Evolutionary conservation across 2,888 invertebrate species (phyloP), one percentile per base, ranked within the genome.

Genomic region (Drosophila prostipennis): DNA sequence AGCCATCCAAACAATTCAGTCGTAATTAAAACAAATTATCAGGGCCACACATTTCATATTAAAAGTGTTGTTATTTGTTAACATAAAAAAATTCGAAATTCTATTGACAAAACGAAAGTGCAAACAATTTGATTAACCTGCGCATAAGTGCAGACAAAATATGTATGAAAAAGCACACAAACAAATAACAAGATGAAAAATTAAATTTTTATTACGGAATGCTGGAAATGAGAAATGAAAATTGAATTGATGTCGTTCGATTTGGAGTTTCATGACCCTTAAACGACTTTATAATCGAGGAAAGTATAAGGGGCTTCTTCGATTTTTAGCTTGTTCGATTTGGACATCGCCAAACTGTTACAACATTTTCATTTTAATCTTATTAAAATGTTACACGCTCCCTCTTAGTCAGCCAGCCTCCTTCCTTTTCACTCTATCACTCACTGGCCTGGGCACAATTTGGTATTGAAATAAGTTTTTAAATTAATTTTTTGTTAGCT

Each of bases 331-430:
- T 11, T 45, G 39, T 52, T 39, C 26, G 39, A 48, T 65, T 29
- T 54, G 43, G 60, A 59, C 64, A 46, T 43, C 23, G 70, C 29
- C 65, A 55, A 80, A 82, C 82, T 84, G 79, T 82, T 80, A 79
- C 82, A 87, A 84, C 87, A 82, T 80, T 85, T 87, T 87, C 85
- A 82, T 87, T 85, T 85, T 85, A 87, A 85, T 87, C 85, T 87
- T 85, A 87, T 87, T 85, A 85, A 85, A 85, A 87, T 78, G 85
- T 82, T 87, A 80, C 73, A 80, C 73, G 70, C 79, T 68, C 63
- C 52, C 42, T 13, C 45, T n/a, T n/a, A n/a, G n/a, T 37, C 13
- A 14, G 4, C 16, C 16, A 13, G 23, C 48, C 8, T 10, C 48
- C 3, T 6, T 4, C 2, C 34, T 16, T 1, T 46, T 13, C 36